Percentiles rank a stretch among this genome's conserved stretches.
phyloP scores from a whole-genome alignment of 2,888 invertebrate species.

The Campopleginae sp. region DNA sequence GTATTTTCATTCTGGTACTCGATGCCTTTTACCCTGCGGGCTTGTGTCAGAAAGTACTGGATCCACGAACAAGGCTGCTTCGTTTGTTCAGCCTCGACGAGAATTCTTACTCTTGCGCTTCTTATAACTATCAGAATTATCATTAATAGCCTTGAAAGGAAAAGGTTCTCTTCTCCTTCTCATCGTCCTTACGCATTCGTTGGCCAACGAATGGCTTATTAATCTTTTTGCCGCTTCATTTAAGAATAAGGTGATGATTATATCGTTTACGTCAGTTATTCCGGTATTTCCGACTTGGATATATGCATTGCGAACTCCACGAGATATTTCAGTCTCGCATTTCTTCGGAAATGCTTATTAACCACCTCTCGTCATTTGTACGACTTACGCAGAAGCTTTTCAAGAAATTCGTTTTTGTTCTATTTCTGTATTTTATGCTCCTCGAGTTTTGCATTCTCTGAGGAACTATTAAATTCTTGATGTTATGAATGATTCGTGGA shows the following conservation, averaged over 20 bases:
- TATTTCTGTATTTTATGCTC: neutral
- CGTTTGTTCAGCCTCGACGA: slow-evolving; percentile 20
- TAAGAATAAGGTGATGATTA: neutral
- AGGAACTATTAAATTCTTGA: neutral
- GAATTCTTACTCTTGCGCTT: neutral
- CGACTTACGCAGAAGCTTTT: neutral
- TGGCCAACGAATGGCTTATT: neutral
- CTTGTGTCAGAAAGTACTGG: slow-evolving; percentile 46
- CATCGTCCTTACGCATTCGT: slow-evolving; percentile 20
- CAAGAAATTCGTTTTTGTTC: neutral
- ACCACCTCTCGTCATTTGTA: too few species aligned
- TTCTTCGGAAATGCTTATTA: neutral
- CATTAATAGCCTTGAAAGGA: slow-evolving; percentile 11
- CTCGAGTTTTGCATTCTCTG: neutral
- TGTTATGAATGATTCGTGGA: neutral
- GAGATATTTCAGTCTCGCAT: neutral
- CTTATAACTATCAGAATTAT: slow-evolving; percentile 33
- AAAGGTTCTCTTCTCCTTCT: neutral
- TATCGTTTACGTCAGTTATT: neutral
- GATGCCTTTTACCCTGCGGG: slow-evolving; percentile 52
- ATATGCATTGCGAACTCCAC: neutral
- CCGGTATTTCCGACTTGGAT: neutral
- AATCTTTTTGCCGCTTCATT: neutral
- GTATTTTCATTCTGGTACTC: slow-evolving; percentile 41
- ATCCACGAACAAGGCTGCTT: neutral